Percentiles rank a stretch among this genome's conserved stretches.
phyloP scores from a whole-genome alignment of 2,888 invertebrate species.

The Stenchaetothrips biformis region DNA sequence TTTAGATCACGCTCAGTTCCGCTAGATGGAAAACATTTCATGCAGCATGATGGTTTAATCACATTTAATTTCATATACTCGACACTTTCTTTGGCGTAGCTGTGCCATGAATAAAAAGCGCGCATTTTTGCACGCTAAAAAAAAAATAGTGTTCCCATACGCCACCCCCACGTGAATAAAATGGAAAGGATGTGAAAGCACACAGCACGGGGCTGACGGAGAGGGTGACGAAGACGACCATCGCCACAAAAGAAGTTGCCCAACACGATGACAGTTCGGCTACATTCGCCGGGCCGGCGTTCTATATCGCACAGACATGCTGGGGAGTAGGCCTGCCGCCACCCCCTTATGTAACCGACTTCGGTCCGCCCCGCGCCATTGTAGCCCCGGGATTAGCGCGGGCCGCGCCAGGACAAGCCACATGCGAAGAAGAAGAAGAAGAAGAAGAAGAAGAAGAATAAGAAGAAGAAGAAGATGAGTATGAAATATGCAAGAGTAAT shows the following conservation, averaged over 20 bases:
- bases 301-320: not conserved
- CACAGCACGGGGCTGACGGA: not conserved
- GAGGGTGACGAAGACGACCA: not conserved
- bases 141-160: too few relatives aligned
- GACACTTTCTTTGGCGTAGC: too few relatives aligned
- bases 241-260: not conserved
- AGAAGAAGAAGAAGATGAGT: not conserved
- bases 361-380: not conserved
- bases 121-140: too few relatives aligned
- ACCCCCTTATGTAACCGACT: not conserved
- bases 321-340: not conserved
- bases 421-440: too few relatives aligned
- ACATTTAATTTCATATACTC: too few relatives aligned
- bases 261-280: not conserved
- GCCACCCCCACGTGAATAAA: not conserved
- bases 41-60: too few relatives aligned
- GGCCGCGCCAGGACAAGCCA: not conserved
- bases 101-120: too few relatives aligned
- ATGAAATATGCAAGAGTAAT: conserved; percentile 17
- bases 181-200: not conserved
- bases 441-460: too few relatives aligned
- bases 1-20: too few relatives aligned
- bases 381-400: not conserved
- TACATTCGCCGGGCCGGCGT: not conserved
- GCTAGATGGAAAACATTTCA: too few relatives aligned